Conservation (phyloP, 2,113 vertebrate genomes). For the Panthera tigris region DNA sequence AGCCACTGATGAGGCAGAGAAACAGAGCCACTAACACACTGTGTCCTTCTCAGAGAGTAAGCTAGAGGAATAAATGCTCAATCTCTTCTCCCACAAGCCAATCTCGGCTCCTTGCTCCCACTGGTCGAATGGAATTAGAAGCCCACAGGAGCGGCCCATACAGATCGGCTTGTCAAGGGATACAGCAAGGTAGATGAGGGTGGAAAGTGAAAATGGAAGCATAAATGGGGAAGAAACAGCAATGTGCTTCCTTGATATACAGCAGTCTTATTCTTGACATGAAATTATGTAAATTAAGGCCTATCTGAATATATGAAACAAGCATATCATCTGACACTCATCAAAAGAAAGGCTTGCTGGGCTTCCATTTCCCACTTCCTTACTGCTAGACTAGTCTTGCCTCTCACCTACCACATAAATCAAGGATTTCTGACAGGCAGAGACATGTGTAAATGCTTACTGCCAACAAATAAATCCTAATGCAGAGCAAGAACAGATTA, state of each 20-base stretch:
- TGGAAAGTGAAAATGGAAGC: not conserved
- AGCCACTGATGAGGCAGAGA: not conserved
- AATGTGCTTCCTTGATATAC: not conserved
- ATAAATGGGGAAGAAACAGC: not conserved
- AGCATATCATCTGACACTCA: not conserved
- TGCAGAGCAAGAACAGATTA: not conserved
- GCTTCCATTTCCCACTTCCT: not conserved
- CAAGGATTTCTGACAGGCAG: not conserved
- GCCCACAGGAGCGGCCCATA: rapidly evolving
- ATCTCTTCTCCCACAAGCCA: too few relatives aligned
- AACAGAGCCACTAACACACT: not conserved
- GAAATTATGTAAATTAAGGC: not conserved
- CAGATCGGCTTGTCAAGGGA: not conserved
- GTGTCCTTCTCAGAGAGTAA: not conserved
- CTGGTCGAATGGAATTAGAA: not conserved
- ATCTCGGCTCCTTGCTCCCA: not conserved
- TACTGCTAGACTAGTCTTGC: not conserved
- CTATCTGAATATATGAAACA: not conserved
- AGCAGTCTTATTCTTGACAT: not conserved
- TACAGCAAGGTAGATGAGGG: not conserved
- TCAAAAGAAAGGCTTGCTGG: not conserved
- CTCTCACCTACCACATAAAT: not conserved
- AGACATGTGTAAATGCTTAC: not conserved
- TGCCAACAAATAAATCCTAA: not conserved
- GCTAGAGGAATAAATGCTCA: not conserved